phyloP scores from a whole-genome alignment of 2,797 vertebrate genomes.

The Anguilla marmorata region DNA sequence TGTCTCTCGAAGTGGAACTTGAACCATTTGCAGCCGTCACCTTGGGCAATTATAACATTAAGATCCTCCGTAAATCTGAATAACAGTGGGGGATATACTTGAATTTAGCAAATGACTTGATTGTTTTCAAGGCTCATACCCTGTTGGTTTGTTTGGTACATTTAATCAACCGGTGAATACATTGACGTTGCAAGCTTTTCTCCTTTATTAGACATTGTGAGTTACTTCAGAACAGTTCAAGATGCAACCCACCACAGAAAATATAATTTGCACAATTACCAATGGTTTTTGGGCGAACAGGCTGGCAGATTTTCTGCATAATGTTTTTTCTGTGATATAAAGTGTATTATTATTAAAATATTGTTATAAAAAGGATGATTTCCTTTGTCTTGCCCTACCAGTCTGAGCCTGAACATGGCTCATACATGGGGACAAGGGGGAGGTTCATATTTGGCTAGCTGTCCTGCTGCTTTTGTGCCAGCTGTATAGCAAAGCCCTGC shows the following conservation, averaged over 20 bases:
- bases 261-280: neutral
- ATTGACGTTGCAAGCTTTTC: neutral
- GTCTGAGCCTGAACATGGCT: neutral
- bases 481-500: conserved; percentile 11
- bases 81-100: neutral
- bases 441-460: neutral
- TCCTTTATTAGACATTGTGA: neutral
- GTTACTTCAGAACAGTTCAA: neutral
- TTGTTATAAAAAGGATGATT: neutral
- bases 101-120: neutral
- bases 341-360: neutral
- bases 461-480: conserved; percentile 5
- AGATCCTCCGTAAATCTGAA: neutral
- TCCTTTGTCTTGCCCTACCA: neutral
- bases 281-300: neutral
- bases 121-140: neutral
- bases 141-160: neutral
- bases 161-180: neutral
- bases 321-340: neutral
- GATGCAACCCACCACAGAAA: neutral
- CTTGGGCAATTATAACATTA: neutral
- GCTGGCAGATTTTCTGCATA: neutral
- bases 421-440: neutral
- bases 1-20: neutral
- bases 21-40: neutral